Conservation (phyloP, 2,797 vertebrate genomes). For the Ammospiza maritima region DNA sequence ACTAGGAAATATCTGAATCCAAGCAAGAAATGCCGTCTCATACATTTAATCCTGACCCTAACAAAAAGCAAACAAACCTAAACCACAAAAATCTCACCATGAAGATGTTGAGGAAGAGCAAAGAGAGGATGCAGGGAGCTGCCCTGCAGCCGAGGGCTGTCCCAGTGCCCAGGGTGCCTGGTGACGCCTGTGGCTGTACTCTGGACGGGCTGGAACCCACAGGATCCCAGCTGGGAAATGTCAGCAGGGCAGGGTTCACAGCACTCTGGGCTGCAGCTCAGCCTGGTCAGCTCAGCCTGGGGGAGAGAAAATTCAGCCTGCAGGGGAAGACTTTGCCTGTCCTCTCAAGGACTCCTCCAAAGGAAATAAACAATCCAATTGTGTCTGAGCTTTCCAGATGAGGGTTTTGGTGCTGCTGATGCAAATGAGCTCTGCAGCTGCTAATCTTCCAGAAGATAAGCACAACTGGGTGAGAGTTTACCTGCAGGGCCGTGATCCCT, state of each 20-base stretch:
- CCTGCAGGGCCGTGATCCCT: too few species aligned
- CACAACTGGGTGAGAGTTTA: not conserved
- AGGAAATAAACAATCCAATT: accelerated
- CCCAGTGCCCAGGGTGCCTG: not conserved
- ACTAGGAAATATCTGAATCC: too few species aligned
- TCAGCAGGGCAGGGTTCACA: not conserved
- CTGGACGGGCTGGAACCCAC: not conserved
- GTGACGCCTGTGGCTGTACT: not conserved
- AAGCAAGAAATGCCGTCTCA: not conserved
- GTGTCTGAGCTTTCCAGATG: not conserved
- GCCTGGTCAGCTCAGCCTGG: not conserved
- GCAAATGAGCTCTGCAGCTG: not conserved
- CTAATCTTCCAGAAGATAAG: too few species aligned
- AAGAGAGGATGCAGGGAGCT: not conserved
- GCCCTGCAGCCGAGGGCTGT: not conserved
- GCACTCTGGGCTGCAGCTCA: accelerated
- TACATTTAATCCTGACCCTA: not conserved
- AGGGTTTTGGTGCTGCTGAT: not conserved
- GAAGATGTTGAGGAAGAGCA: not conserved
- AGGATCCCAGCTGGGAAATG: accelerated
- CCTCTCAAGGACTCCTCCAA: not conserved
- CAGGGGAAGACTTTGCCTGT: not conserved
- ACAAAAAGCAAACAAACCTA: not conserved
- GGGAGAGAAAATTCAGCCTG: not conserved
- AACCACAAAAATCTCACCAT: not conserved